These are phyloP conservation scores for Heliothis peltigera DNA, from an alignment of 2,888 invertebrate species.

Conservation along the genomic window DNA sequence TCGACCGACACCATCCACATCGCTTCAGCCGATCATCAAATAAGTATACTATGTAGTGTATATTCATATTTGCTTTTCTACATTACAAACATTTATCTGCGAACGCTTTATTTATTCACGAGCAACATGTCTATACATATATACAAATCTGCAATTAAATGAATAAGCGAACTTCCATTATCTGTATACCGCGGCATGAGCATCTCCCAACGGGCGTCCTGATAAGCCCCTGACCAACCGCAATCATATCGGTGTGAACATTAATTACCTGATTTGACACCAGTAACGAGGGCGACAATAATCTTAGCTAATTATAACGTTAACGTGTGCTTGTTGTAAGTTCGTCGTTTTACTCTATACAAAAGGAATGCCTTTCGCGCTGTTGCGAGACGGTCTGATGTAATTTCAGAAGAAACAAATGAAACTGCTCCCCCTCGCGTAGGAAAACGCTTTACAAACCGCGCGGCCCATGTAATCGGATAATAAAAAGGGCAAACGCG, in stretches of 20 bases:
- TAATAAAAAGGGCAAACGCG: slow-evolving; percentile 90
- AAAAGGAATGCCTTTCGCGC: slow-evolving; percentile 65
- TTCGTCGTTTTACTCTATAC: slow-evolving; percentile 65
- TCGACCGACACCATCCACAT: slow-evolving; percentile 72
- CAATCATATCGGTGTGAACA: slow-evolving; percentile 86
- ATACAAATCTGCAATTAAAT: slow-evolving; percentile 59
- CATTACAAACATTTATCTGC: slow-evolving; percentile 43
- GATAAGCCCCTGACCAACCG: slow-evolving; percentile 84
- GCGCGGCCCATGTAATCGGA: slow-evolving; percentile 89
- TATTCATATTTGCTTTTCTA: slow-evolving; percentile 62
- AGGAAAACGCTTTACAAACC: slow-evolving; percentile 86
- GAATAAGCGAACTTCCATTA: slow-evolving; percentile 72
- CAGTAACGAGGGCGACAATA: slow-evolving; percentile 76
- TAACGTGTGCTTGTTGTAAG: slow-evolving; percentile 70
- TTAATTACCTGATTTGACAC: slow-evolving; percentile 84
- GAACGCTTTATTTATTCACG: slow-evolving; percentile 50
- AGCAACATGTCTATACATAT: slow-evolving; percentile 28
- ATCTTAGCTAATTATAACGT: slow-evolving; percentile 82
- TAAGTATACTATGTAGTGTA: slow-evolving; percentile 53
- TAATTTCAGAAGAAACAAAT: slow-evolving; percentile 89
- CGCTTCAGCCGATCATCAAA: slow-evolving; percentile 72
- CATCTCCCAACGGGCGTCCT: slow-evolving; percentile 79
- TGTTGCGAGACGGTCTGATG: slow-evolving; percentile 80
- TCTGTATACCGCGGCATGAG: slow-evolving; percentile 69
- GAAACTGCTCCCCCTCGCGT: slow-evolving; percentile 88